Evolutionary conservation across 92 coral and sea anemone species (phyloP).

Genomic region (Ricordea florida): DNA sequence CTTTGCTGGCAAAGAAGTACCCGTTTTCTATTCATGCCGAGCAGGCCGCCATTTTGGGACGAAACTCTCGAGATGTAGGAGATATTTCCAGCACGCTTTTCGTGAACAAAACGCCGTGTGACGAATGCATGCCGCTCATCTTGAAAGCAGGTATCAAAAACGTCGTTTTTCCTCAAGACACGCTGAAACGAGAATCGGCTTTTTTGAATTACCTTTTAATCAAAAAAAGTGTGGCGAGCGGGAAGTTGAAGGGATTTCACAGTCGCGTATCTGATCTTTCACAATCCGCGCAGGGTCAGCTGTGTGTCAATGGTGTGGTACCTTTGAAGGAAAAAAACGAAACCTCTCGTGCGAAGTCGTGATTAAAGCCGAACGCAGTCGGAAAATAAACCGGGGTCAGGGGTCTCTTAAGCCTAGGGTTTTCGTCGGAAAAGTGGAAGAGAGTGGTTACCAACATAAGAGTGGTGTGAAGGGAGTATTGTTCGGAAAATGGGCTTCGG

Average conservation of each 20-base stretch:
- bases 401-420: too few species aligned
- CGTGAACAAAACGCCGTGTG: slow-evolving; percentile 87
- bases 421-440: too few species aligned
- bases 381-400: too few species aligned
- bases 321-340: too few species aligned
- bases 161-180: slow-evolving; percentile 65
- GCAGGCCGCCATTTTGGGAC: slow-evolving; percentile 70
- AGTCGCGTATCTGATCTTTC: background rate
- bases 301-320: background rate
- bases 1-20: slow-evolving; percentile 68
- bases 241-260: slow-evolving; percentile 51
- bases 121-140: slow-evolving; percentile 83
- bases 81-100: slow-evolving; percentile 68
- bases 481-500: too few species aligned
- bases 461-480: too few species aligned
- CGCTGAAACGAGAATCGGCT: slow-evolving; percentile 12
- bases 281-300: slow-evolving; percentile 16
- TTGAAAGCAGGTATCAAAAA: slow-evolving; percentile 67
- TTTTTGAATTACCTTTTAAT: slow-evolving; percentile 37
- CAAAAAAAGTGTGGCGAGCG: slow-evolving; percentile 13
- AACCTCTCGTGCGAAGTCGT: too few species aligned
- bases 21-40: slow-evolving; percentile 83
- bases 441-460: too few species aligned
- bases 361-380: too few species aligned
- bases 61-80: slow-evolving; percentile 61